Percentiles rank a stretch among this genome's conserved stretches.
These are phyloP conservation scores for Agrotis exclamationis DNA, from an alignment of 2,888 invertebrate species.

Conservation along the genomic window DNA sequence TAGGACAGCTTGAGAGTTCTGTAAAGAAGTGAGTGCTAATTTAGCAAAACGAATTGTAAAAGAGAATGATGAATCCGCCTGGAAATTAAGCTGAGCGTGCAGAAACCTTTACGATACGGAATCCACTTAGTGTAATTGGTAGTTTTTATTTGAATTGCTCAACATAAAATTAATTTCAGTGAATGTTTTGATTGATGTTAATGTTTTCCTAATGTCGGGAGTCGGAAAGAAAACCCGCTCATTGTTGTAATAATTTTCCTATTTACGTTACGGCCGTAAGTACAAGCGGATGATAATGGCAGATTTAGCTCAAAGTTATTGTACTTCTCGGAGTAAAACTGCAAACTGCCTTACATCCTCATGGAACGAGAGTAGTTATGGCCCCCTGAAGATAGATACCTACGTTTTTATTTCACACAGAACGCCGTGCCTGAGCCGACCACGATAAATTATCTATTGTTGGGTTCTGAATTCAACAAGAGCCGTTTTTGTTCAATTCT, in stretches of 20 bases:
- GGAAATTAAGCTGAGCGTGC: slow-evolving; percentile 56
- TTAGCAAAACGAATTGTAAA: slow-evolving; percentile 74
- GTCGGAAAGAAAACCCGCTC: slow-evolving; percentile 23
- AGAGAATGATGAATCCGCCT: slow-evolving; percentile 68
- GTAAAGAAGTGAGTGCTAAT: slow-evolving; percentile 75
- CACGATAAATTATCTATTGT: slow-evolving; percentile 90
- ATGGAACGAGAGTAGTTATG: slow-evolving; percentile 64
- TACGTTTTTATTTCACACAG: slow-evolving; percentile 80
- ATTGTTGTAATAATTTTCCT: slow-evolving; percentile 46
- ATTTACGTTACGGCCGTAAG: slow-evolving; percentile 41
- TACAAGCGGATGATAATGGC: slow-evolving; percentile 47
- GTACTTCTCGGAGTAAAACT: slow-evolving; percentile 44
- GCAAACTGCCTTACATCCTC: slow-evolving; percentile 56
- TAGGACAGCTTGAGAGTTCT: slow-evolving; percentile 65
- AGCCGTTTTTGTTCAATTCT: slow-evolving; percentile 90
- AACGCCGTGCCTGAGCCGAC: slow-evolving; percentile 78
- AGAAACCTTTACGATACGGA: slow-evolving; percentile 53
- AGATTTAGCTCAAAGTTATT: slow-evolving; percentile 59
- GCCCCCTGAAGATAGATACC: slow-evolving; percentile 71
- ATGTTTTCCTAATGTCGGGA: slow-evolving; percentile 44
- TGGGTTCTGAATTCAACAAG: slow-evolving; percentile 86
- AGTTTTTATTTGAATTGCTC: slow-evolving; percentile 46
- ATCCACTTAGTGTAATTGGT: slow-evolving; percentile 58
- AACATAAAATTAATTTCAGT: slow-evolving; percentile 43
- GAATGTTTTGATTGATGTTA: slow-evolving; percentile 47